Percentiles rank a stretch among this genome's conserved stretches.
These are phyloP conservation scores for Cryptocheilus praepositus DNA, from an alignment of 2,888 invertebrate genomes.

Conservation along the genomic window DNA sequence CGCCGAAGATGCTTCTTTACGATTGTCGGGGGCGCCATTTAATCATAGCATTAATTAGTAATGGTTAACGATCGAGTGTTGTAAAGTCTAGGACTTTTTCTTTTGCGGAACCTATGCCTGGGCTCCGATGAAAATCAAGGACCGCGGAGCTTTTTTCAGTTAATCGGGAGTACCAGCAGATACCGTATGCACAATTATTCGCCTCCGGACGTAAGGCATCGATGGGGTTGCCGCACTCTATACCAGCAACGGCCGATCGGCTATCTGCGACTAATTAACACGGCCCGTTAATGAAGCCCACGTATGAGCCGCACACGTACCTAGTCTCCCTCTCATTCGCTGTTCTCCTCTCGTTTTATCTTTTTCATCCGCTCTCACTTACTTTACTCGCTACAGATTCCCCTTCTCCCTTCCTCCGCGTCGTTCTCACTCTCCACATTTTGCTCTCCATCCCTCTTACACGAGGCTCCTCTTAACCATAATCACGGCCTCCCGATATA, in stretches of 20 bases:
- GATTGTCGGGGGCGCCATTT: conserved; percentile 12
- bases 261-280: conserved; percentile 71
- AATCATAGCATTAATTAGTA: conserved; percentile 48
- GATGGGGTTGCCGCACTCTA: conserved; percentile 50
- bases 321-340: conserved; percentile 28
- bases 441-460: conserved; percentile 12
- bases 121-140: conserved; percentile 55
- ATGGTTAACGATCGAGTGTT: conserved; percentile 49
- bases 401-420: conserved; percentile 30
- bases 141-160: conserved; percentile 45
- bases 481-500: conserved; percentile 63
- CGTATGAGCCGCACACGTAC: conserved; percentile 59
- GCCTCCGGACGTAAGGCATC: conserved; percentile 45
- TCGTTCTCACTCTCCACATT: conserved; percentile 3
- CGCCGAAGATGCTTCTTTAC: too few species aligned
- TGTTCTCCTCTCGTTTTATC: conserved; percentile 42
- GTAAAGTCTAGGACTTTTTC: conserved; percentile 45
- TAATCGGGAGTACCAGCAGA: conserved; percentile 14
- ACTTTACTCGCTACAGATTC: not conserved
- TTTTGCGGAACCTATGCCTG: conserved; percentile 33
- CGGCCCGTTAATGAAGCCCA: conserved; percentile 68
- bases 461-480: conserved; percentile 53
- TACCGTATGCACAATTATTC: conserved; percentile 41
- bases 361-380: conserved; percentile 35
- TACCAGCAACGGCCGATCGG: conserved; percentile 61